Percentiles rank a stretch among this genome's conserved stretches.
These are phyloP conservation scores for Cromileptes altivelis DNA, from an alignment of 2,113 vertebrate species.

Conservation along the genomic window DNA sequence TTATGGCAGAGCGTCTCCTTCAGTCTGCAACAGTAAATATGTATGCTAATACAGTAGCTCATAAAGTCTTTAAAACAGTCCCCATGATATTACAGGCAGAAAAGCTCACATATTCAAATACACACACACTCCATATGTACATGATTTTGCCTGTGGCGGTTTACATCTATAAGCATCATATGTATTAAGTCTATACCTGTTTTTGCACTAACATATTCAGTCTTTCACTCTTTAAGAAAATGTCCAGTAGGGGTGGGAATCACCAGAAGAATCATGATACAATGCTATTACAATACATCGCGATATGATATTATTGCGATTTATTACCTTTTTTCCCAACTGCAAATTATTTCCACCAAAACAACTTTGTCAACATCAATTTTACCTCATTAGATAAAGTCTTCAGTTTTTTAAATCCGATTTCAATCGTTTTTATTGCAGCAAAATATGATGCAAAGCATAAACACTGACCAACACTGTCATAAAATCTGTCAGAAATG, in stretches of 20 bases:
- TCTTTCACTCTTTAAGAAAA: constrained; percentile 4
- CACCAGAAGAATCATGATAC: too few relatives aligned
- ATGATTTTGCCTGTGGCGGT: constrained; percentile 60
- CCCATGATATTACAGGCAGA: constrained; percentile 56
- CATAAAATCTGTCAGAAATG: too few relatives aligned
- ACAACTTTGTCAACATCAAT: too few relatives aligned
- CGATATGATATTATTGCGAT: too few relatives aligned
- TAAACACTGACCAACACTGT: too few relatives aligned
- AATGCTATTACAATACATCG: too few relatives aligned
- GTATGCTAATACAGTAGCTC: constrained; percentile 81
- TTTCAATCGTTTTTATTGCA: too few relatives aligned
- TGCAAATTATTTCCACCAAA: too few relatives aligned
- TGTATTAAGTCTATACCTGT: constrained; percentile 14
- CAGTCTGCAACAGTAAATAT: constrained; percentile 81
- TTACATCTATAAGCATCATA: constrained; percentile 42
- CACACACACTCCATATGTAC: constrained; percentile 28
- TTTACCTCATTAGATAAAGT: too few relatives aligned
- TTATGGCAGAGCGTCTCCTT: constrained; percentile 63
- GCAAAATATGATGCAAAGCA: too few relatives aligned
- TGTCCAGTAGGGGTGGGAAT: not conserved
- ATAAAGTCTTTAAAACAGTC: constrained; percentile 78
- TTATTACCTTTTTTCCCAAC: too few relatives aligned
- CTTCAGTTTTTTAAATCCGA: too few relatives aligned
- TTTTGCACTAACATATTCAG: constrained; percentile 7
- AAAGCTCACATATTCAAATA: constrained; percentile 48